Evolutionary conservation across 1,140 invertebrate genomes (phyloP).

Genomic region (Thrips palmi): DNA sequence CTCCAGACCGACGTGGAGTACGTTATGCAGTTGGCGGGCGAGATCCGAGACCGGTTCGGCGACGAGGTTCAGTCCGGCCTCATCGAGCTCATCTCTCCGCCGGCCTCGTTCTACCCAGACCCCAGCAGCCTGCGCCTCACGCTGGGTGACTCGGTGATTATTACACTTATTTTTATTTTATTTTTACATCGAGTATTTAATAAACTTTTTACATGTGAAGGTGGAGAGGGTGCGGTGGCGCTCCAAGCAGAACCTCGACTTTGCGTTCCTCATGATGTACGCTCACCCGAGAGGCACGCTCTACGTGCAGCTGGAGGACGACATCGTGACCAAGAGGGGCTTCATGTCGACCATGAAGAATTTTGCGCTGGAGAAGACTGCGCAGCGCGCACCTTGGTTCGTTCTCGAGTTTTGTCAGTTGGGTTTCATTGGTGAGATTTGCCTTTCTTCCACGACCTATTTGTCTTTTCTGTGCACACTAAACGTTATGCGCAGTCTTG

Average conservation of each 20-base stretch:
- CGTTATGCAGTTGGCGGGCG: constrained; percentile 44
- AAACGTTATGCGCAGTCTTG: too few relatives aligned
- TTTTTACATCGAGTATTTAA: too few relatives aligned
- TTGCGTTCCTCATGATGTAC: constrained; percentile 92
- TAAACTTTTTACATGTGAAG: too few relatives aligned
- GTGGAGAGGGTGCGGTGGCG: constrained; percentile 82
- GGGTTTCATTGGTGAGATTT: constrained; percentile 63
- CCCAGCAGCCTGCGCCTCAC: constrained; percentile 56
- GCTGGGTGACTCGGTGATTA: constrained; percentile 71
- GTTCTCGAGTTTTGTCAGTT: constrained; percentile 87
- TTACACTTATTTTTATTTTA: too few relatives aligned
- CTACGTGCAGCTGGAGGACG: constrained; percentile 86
- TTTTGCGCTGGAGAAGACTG: constrained; percentile 63
- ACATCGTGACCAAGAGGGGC: constrained; percentile 74
- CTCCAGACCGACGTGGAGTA: constrained; percentile 51
- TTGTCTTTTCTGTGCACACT: too few relatives aligned
- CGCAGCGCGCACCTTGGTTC: constrained; percentile 63
- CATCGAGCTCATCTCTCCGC: constrained; percentile 77
- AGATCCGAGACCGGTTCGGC: constrained; percentile 61
- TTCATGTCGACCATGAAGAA: constrained; percentile 78
- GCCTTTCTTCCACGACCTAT: too few relatives aligned
- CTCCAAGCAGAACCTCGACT: constrained; percentile 93
- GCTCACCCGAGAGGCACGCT: constrained; percentile 62
- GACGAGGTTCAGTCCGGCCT: constrained; percentile 58
- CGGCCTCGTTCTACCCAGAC: constrained; percentile 75